Percentiles rank a stretch among this genome's conserved stretches.
These are phyloP conservation scores for Heptranchias perlo DNA, from an alignment of 2,113 vertebrate genomes.

Conservation along the genomic window DNA sequence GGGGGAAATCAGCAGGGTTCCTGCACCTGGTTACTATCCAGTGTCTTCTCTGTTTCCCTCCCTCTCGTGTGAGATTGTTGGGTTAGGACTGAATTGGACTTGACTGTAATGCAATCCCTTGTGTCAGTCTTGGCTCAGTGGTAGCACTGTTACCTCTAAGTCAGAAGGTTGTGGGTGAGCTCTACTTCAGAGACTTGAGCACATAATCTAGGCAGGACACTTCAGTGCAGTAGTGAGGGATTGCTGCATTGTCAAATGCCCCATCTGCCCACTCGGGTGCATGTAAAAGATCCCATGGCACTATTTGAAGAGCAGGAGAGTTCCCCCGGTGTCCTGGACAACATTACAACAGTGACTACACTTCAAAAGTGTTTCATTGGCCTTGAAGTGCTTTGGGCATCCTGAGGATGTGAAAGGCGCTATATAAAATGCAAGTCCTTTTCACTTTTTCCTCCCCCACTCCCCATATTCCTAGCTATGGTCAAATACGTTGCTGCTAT, in stretches of 20 bases:
- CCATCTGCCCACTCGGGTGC: constrained; percentile 43
- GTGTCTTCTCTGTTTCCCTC: background rate
- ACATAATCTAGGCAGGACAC: too few species aligned
- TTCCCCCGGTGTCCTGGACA: background rate
- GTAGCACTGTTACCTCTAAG: background rate
- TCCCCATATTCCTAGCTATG: background rate
- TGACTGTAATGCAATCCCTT: background rate
- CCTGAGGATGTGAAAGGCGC: constrained; percentile 28
- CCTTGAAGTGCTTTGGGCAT: constrained; percentile 40
- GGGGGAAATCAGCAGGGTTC: background rate
- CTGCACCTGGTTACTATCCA: background rate
- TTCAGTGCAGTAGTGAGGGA: background rate
- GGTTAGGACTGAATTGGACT: background rate
- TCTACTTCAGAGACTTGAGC: background rate
- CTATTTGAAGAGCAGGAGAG: background rate
- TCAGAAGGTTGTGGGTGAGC: background rate
- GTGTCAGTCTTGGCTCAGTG: background rate
- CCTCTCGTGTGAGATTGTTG: too few species aligned
- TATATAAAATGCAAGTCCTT: background rate
- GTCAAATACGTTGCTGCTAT: too few species aligned
- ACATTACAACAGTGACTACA: background rate
- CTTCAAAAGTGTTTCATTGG: background rate
- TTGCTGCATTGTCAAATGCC: background rate
- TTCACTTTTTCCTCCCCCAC: background rate
- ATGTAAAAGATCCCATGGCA: background rate